These are phyloP conservation scores for Accipiter cooperii DNA, from an alignment of 2,113 vertebrate genomes.

Conservation along the genomic window DNA sequence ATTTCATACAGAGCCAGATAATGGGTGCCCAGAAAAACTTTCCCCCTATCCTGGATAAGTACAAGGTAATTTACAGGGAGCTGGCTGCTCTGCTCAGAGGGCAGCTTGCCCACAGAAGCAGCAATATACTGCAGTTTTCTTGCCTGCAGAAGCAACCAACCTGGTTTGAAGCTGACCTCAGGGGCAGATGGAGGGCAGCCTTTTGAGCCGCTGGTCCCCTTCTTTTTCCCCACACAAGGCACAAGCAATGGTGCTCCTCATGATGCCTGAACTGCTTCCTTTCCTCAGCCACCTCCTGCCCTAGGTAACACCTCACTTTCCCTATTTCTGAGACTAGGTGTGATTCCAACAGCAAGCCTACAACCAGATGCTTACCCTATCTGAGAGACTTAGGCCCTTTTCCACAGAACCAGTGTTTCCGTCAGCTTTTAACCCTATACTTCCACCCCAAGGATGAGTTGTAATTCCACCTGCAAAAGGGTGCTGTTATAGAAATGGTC, in stretches of 20 bases:
- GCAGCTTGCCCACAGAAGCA: not conserved
- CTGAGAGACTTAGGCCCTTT: not conserved
- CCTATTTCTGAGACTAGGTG: not conserved
- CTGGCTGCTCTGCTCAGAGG: not conserved
- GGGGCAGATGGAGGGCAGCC: not conserved
- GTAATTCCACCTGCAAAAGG: not conserved
- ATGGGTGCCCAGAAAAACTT: not conserved
- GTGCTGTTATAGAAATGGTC: not conserved
- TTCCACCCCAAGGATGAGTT: not conserved
- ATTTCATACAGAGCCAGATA: not conserved
- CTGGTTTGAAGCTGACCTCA: not conserved
- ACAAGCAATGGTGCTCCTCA: not conserved
- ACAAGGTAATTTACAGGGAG: not conserved
- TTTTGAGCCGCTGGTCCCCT: not conserved
- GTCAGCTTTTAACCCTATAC: not conserved
- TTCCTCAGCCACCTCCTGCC: not conserved
- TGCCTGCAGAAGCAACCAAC: not conserved
- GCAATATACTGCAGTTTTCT: not conserved
- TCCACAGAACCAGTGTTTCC: not conserved
- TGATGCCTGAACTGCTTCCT: not conserved
- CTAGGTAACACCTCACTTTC: not conserved
- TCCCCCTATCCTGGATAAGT: not conserved
- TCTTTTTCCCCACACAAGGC: not conserved
- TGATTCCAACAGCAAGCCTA: not conserved
- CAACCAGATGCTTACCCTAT: not conserved